Evolutionary conservation across 2,888 invertebrate species (phyloP).

Genomic region (Chironomus riparius): DNA sequence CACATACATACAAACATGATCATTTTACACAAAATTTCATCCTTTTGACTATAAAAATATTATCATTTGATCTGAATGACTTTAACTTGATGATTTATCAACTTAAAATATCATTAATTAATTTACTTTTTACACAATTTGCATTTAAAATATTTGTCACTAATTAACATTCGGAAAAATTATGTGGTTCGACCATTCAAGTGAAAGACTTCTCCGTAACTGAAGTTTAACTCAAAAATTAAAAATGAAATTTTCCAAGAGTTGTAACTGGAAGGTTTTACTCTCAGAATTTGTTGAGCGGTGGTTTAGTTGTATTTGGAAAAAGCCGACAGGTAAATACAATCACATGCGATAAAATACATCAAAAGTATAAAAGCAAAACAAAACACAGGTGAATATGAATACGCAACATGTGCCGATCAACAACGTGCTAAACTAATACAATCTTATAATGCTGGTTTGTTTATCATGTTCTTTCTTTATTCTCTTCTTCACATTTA

Average conservation of each 20-base stretch:
- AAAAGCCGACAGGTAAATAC: slow-evolving; percentile 23
- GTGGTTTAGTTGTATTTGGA: not conserved
- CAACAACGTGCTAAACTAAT: slow-evolving; percentile 20
- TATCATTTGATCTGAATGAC: not conserved
- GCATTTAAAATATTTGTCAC: slow-evolving; percentile 8
- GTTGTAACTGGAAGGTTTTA: not conserved
- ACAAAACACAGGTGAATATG: slow-evolving; percentile 26
- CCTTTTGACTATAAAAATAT: not conserved
- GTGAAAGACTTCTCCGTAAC: slow-evolving; percentile 21
- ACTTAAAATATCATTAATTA: not conserved
- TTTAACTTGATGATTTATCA: not conserved
- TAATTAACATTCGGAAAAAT: slow-evolving; percentile 14
- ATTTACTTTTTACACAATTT: not conserved
- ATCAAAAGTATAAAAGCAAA: slow-evolving; percentile 5
- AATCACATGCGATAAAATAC: slow-evolving; percentile 5
- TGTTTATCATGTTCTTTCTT: not conserved
- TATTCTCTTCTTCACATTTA: not conserved
- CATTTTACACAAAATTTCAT: slow-evolving; percentile 15
- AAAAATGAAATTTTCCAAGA: slow-evolving; percentile 13
- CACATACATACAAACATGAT: slow-evolving; percentile 10
- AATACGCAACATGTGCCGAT: not conserved
- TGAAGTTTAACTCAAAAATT: not conserved
- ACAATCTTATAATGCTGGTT: not conserved
- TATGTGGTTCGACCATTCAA: slow-evolving; percentile 5
- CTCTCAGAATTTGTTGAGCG: not conserved